A percentile compares a stretch with the other conserved stretches of the same genome.
phyloP scores from a whole-genome alignment of 2,888 invertebrate genomes.

The Ophonus ardosiacus region DNA sequence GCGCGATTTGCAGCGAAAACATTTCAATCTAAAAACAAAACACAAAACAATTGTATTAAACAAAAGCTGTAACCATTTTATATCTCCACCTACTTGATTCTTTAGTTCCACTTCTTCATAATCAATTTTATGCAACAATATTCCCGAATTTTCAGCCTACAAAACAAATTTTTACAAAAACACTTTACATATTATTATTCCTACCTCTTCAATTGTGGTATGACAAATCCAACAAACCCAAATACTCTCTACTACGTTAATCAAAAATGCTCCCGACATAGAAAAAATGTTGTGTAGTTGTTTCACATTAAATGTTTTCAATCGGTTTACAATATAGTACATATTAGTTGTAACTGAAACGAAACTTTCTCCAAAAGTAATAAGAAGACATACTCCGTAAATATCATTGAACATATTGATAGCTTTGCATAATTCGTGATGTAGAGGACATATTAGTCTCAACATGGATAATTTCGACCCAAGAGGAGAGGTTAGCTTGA shows the following conservation, averaged over 20 bases:
- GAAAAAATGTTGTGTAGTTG: slow-evolving; percentile 23
- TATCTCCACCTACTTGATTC: slow-evolving; percentile 65
- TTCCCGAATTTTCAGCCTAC: slow-evolving; percentile 70
- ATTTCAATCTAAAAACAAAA: slow-evolving; percentile 69
- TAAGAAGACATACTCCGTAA: slow-evolving; percentile 68
- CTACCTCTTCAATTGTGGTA: slow-evolving; percentile 69
- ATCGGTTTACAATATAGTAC: slow-evolving; percentile 64
- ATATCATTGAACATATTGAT: slow-evolving; percentile 67
- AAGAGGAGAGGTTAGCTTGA: slow-evolving; percentile 65
- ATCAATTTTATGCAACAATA: slow-evolving; percentile 71
- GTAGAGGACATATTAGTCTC: slow-evolving; percentile 67
- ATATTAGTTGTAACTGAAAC: slow-evolving; percentile 68
- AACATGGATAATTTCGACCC: slow-evolving; percentile 66
- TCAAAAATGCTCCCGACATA: slow-evolving; percentile 50
- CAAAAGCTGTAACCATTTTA: neutral
- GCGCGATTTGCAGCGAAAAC: slow-evolving; percentile 72
- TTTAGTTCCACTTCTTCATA: slow-evolving; percentile 70
- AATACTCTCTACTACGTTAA: slow-evolving; percentile 67
- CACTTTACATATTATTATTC: neutral
- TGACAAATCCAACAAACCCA: slow-evolving; percentile 69
- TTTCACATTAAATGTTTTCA: neutral
- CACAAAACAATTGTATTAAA: slow-evolving; percentile 6
- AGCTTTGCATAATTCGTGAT: slow-evolving; percentile 69
- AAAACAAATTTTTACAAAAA: slow-evolving; percentile 61
- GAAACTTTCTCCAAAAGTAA: slow-evolving; percentile 69